Base-by-base conservation (phyloP, 2,113 vertebrate species). In the Rana temporaria region DNA sequence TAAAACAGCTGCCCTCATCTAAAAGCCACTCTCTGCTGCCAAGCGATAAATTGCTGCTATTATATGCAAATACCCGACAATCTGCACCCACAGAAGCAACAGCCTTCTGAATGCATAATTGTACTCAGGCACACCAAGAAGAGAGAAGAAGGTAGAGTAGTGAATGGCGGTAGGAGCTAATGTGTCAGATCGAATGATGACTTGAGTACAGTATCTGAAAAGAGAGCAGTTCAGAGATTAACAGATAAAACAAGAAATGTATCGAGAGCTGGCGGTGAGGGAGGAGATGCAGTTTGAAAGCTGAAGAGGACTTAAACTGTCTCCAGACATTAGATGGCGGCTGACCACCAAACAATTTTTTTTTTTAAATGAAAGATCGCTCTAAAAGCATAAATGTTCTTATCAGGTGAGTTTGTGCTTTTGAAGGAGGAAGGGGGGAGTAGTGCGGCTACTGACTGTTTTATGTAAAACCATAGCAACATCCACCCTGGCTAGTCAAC, bases 41-140 rank as follows among this genome's bases (percentile, higher is more conserved):
- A 83, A 83, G 81, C 81, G 81, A 83, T 83, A 83, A 83, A 83
- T 83, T 83, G 81, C 81, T 83, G 81, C 81, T 83, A 83, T 83
- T 83, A 83, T 83, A 83, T 83, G 81, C 81, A 83, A 83, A 83
- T 83, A 83, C 81, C 55, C 81, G 56, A 75, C 81, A 83, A 83
- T 83, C 81, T 83, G 81, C 81, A 83, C 81, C 81, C 81, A 83
- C 72, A 83, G 72, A 83, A 83, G 55, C 64, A 83, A 68, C 81
- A 83, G 81, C 71, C 63, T 60, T 76, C 71, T 68, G 81, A 83
- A 76, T 76, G 71, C 53, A 83, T 83, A 83, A 83, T 83, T 83
- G 81, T 68, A 74, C 81, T 76, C 52, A 76, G 81, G 76, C 69
- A 73, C 52, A 81, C 59, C 78, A 74, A 70, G 78, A 69, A 30